These are phyloP conservation scores for Pluvialis apricaria DNA, from an alignment of 2,113 vertebrate genomes.

Conservation along the genomic window DNA sequence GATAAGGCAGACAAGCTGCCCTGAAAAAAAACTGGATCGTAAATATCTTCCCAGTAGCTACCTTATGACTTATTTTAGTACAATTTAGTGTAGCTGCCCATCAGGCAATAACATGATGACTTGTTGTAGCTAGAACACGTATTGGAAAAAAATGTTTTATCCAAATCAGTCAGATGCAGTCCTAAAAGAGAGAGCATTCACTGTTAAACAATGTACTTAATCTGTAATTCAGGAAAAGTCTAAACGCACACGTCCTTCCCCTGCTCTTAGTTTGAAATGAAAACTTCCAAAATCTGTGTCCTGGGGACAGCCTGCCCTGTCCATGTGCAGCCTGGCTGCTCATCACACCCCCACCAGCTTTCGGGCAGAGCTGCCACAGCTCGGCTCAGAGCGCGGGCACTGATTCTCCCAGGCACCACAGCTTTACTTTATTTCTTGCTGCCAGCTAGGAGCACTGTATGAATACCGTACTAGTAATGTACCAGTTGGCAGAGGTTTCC, in stretches of 20 bases:
- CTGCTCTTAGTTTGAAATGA: background rate
- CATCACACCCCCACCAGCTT: background rate
- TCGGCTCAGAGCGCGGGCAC: background rate
- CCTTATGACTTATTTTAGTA: background rate
- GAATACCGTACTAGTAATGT: background rate
- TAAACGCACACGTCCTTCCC: background rate
- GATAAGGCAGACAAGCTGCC: background rate
- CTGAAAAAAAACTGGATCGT: background rate
- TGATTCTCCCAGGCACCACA: background rate
- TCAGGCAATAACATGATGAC: background rate
- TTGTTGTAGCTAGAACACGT: background rate
- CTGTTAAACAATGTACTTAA: background rate
- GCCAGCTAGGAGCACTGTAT: background rate
- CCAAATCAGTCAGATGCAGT: background rate
- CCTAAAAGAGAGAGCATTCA: background rate
- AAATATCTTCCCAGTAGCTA: background rate
- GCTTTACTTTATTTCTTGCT: background rate
- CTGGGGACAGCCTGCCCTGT: background rate
- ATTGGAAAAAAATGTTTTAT: background rate
- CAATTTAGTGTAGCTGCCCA: background rate
- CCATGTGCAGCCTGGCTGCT: background rate
- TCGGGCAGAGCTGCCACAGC: background rate
- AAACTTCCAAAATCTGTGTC: background rate
- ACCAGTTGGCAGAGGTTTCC: background rate
- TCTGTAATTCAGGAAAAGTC: background rate